Evolutionary conservation across 1,140 invertebrate species (phyloP).

Genomic region (Drosophila paulistorum): DNA sequence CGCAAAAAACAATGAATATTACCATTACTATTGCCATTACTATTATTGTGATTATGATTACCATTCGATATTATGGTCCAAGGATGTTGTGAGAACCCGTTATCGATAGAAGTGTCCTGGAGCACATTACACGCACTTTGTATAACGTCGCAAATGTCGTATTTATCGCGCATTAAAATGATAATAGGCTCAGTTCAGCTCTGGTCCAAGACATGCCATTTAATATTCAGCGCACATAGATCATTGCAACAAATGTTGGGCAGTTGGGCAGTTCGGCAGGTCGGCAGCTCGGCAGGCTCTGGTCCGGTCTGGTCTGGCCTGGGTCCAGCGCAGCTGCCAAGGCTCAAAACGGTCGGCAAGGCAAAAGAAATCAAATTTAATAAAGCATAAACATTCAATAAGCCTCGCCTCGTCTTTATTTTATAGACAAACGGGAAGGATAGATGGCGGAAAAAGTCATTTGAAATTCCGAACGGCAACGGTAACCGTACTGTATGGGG

Average conservation of each 20-base stretch:
- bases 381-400: constrained; percentile 82
- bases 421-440: not conserved
- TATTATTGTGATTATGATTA: constrained; percentile 81
- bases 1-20: constrained; percentile 71
- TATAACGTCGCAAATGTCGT: constrained; percentile 76
- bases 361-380: constrained; percentile 77
- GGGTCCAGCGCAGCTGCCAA: constrained; percentile 23
- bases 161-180: constrained; percentile 82
- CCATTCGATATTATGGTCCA: constrained; percentile 65
- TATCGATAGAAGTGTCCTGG: constrained; percentile 67
- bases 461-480: constrained; percentile 74
- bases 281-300: not conserved
- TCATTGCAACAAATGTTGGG: constrained; percentile 78
- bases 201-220: constrained; percentile 38
- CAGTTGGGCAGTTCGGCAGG: constrained; percentile 42
- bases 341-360: constrained; percentile 15
- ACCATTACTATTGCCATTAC: constrained; percentile 71
- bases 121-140: constrained; percentile 80
- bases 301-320: not conserved
- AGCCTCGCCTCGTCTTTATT: constrained; percentile 44
- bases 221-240: constrained; percentile 82
- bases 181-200: constrained; percentile 55
- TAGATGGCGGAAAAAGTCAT: constrained; percentile 54
- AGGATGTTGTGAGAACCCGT: constrained; percentile 43
- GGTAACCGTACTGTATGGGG: constrained; percentile 50